These are phyloP conservation scores for Paradoxurus hermaphroditus DNA, from an alignment of 2,113 vertebrate species.

Conservation along the genomic window DNA sequence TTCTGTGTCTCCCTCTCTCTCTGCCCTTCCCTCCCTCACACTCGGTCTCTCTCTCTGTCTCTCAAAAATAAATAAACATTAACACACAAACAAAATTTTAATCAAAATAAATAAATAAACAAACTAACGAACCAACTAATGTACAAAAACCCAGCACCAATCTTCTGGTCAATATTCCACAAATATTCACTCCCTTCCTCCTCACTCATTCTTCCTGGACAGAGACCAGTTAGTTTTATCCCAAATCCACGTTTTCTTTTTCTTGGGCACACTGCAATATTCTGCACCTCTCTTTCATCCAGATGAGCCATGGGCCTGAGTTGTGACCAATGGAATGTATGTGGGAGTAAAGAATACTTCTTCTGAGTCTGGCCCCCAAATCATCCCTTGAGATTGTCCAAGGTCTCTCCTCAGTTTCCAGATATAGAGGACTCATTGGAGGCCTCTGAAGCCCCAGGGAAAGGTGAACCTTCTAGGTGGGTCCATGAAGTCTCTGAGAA, in stretches of 20 bases:
- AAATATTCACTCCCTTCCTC: background rate
- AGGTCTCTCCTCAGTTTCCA: background rate
- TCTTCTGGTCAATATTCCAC: background rate
- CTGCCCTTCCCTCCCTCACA: too few species aligned
- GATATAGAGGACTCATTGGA: background rate
- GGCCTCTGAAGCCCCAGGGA: background rate
- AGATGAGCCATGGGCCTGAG: background rate
- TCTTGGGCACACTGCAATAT: background rate
- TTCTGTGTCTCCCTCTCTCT: too few species aligned
- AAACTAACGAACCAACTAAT: background rate
- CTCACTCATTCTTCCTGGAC: background rate
- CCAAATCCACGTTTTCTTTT: background rate
- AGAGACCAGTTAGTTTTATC: background rate
- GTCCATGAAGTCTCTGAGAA: background rate
- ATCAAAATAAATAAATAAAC: too few species aligned
- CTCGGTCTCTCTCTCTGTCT: too few species aligned
- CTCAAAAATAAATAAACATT: too few species aligned
- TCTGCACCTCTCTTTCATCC: background rate
- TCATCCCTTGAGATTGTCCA: background rate
- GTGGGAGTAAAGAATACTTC: background rate
- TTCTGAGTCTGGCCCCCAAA: background rate
- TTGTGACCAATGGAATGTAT: background rate
- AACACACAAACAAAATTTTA: too few species aligned
- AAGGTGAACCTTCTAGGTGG: background rate
- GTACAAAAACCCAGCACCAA: background rate